Base-by-base conservation (phyloP, 2,888 invertebrate species). In the Drosophila subsilvestris region DNA sequence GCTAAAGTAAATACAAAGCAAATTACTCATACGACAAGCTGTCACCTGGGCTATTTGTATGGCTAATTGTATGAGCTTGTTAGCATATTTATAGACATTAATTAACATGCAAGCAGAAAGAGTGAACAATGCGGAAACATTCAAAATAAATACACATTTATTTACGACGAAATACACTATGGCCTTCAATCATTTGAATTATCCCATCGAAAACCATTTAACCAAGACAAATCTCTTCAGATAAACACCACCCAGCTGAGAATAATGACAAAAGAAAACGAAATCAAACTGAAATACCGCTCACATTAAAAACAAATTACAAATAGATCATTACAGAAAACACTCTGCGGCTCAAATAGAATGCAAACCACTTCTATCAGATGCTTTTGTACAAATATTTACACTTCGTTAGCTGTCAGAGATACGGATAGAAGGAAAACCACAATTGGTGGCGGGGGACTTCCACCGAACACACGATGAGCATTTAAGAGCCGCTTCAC, bases 381-480 rank as follows among this genome's bases (percentile, higher is more conserved):
- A 66, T 66, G 74, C 68, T 70, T 60, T 67, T 77, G 56, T 69
- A 65, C 53, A 76, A 86, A 86, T 86, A 86, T 86, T 81, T 81
- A 84, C 85, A 86, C 81, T 86, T 81, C 81, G 81, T 81, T 86
- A 84, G 58, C 78, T 78, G 81, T 69, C 87, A 86, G 73, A 86
- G 78, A 80, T 69, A 79, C 73, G 70, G 58, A 60, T 22, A 57
- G 58, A 48, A 44, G 51, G 43, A 45, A 25, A 25, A 5, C 37
- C 49, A 62, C 61, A 66, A 49, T 55, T 43, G 54, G 37, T 43
- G 54, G 37, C 43, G 43, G 47, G 43, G 25, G 10, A 54, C 20
- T 47, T 63, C 20, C 53, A 1, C 8, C 44, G 55, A 43, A 55
- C 56, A 42, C 32, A 51, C 62, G 63, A 47, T 53, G 48, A 65